Evolutionary conservation across 30 jellyfish, hydroid and myxozoan genomes (phyloP).

Genomic region (Turritopsis rubra): DNA sequence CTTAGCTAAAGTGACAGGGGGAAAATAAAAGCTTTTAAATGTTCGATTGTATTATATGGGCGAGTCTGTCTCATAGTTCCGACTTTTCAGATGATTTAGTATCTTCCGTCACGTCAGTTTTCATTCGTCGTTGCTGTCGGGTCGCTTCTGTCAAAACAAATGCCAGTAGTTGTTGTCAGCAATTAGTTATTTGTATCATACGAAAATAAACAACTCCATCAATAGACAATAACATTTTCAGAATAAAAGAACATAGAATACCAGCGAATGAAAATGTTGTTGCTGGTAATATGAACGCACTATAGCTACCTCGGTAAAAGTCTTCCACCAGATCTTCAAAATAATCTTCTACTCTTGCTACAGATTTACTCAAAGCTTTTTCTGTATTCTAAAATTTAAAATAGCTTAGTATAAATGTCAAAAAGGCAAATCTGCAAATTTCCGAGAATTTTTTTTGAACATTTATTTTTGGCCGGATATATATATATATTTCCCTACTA

Average conservation of each 20-base stretch:
- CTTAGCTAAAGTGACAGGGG: too few species aligned
- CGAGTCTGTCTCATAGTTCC: background rate
- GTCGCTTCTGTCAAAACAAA: background rate
- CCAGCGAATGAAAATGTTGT: background rate
- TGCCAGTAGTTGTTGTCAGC: background rate
- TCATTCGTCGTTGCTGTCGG: background rate
- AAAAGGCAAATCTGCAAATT: background rate
- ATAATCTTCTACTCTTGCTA: constrained; percentile 22
- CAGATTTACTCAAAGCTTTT: background rate
- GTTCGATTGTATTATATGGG: too few species aligned
- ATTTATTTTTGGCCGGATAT: too few species aligned
- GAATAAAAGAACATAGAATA: too few species aligned
- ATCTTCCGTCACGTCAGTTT: background rate
- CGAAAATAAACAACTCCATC: too few species aligned
- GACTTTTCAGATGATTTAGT: background rate
- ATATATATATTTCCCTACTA: too few species aligned
- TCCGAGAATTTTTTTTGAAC: background rate
- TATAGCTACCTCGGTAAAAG: background rate
- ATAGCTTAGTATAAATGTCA: background rate
- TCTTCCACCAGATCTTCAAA: constrained; percentile 24
- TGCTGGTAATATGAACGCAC: too few species aligned
- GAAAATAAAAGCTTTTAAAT: too few species aligned
- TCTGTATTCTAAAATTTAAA: background rate
- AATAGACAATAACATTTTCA: too few species aligned
- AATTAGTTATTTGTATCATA: too few species aligned